A percentile compares a stretch with the other conserved stretches of the same genome.
Conservation (phyloP, 2,888 invertebrate genomes). For the Thalpophila matura region DNA sequence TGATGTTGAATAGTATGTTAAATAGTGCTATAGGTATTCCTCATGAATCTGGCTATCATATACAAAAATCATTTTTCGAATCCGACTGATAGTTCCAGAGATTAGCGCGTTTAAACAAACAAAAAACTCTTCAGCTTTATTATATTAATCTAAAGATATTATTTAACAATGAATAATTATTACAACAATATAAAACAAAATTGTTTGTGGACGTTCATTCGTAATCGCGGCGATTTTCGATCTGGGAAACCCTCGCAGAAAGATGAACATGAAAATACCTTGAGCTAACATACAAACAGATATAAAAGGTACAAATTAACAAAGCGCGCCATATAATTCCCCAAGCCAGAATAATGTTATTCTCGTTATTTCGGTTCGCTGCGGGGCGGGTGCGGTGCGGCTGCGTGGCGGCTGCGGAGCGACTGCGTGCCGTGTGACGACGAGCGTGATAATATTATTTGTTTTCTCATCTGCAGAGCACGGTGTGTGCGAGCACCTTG, state of each 20-base stretch:
- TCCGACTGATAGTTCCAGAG: too few species aligned
- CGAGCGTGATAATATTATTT: constrained; percentile 11
- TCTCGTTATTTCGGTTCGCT: constrained; percentile 12
- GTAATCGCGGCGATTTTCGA: background rate
- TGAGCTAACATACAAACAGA: constrained; percentile 6
- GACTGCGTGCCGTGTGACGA: background rate
- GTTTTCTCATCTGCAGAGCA: constrained; percentile 11
- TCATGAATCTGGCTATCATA: too few species aligned
- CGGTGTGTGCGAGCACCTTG: background rate
- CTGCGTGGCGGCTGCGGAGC: background rate
- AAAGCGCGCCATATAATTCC: constrained; percentile 40
- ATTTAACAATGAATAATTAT: too few species aligned
- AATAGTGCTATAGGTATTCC: too few species aligned
- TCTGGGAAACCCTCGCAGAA: constrained; percentile 3
- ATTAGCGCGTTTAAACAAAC: too few species aligned
- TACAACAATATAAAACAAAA: background rate
- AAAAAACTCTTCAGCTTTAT: too few species aligned
- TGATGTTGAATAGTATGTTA: too few species aligned
- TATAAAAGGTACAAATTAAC: constrained; percentile 42
- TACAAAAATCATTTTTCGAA: too few species aligned
- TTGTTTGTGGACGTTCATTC: background rate
- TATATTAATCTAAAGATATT: too few species aligned
- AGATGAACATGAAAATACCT: constrained; percentile 22
- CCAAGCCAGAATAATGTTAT: constrained; percentile 22
- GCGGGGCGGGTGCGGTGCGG: background rate